phyloP scores from a whole-genome alignment of 2,888 invertebrate species.

The Bibio marci region DNA sequence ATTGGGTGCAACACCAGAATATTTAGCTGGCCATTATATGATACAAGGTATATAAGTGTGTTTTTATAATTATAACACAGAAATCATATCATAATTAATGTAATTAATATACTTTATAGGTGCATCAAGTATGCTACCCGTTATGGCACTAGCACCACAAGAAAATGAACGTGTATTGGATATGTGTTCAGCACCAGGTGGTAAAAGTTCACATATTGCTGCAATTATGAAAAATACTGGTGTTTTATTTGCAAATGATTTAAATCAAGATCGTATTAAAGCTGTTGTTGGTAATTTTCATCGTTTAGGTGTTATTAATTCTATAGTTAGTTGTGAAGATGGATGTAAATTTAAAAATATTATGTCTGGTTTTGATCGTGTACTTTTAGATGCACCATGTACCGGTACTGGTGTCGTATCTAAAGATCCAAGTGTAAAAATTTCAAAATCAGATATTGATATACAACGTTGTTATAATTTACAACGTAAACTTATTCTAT shows the following conservation, averaged over 20 bases:
- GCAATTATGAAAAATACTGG: slow-evolving; percentile 98
- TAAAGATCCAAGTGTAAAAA: slow-evolving; percentile 94
- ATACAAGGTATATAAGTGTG: slow-evolving; percentile 43
- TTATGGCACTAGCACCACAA: slow-evolving; percentile 94
- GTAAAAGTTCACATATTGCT: slow-evolving; percentile 95
- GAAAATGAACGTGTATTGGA: slow-evolving; percentile 89
- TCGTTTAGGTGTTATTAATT: slow-evolving; percentile 86
- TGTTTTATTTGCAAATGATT: slow-evolving; percentile 88
- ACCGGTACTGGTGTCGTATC: slow-evolving; percentile 96
- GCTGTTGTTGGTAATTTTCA: slow-evolving; percentile 95
- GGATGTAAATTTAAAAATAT: slow-evolving; percentile 71
- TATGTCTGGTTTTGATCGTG: slow-evolving; percentile 86
- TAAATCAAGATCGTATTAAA: slow-evolving; percentile 73
- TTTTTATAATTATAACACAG: no score
- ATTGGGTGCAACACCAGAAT: slow-evolving; percentile 96
- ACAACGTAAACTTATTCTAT: slow-evolving; percentile 78
- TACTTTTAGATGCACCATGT: slow-evolving; percentile 94
- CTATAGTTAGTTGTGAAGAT: slow-evolving; percentile 77
- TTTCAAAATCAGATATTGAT: slow-evolving; percentile 74
- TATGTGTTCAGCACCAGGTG: slow-evolving; percentile 97
- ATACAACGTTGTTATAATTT: slow-evolving; percentile 81
- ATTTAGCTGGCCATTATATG: slow-evolving; percentile 95
- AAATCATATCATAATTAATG: no score
- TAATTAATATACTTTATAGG: slow-evolving; percentile 20
- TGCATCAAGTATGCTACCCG: slow-evolving; percentile 91